Evolutionary conservation across 1,140 invertebrate genomes (phyloP).

Genomic region (Holcopasites calliopsidis): DNA sequence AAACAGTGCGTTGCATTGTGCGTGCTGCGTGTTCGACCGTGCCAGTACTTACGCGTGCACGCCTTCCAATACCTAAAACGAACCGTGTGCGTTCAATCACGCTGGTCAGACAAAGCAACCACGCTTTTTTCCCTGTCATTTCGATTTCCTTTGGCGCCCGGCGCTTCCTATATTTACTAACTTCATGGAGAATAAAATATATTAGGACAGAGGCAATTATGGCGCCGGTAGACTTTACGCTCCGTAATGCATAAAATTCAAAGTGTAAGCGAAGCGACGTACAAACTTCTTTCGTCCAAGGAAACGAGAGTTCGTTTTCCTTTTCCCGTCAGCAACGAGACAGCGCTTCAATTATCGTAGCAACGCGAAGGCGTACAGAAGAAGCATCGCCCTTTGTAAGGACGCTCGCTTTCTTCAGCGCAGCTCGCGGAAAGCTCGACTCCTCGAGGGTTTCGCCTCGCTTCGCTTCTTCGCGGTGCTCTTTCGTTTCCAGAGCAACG

Average conservation of each 20-base stretch:
- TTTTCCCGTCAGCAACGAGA: background rate
- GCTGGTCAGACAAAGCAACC: slow-evolving; percentile 42
- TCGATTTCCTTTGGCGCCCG: slow-evolving; percentile 1
- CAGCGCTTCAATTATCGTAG: slow-evolving; percentile 32
- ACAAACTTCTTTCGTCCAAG: too few species aligned
- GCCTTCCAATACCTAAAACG: slow-evolving; percentile 21
- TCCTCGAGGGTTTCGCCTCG: slow-evolving; percentile 8
- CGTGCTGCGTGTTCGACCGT: slow-evolving; percentile 9
- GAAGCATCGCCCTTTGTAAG: background rate
- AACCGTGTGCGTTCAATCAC: slow-evolving; percentile 1
- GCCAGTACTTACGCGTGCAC: slow-evolving; percentile 28
- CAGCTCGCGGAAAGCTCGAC: slow-evolving; percentile 1
- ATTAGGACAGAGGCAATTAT: too few species aligned
- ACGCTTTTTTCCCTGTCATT: slow-evolving; percentile 14
- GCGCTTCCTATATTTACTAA: background rate
- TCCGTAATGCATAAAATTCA: too few species aligned
- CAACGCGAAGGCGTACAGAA: background rate
- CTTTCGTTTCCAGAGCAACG: background rate
- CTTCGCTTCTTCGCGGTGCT: slow-evolving; percentile 10
- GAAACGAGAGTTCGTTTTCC: background rate
- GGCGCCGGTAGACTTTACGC: too few species aligned
- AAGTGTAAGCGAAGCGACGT: too few species aligned
- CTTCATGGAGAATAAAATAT: too few species aligned
- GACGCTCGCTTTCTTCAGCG: slow-evolving; percentile 1
- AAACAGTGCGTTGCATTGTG: slow-evolving; percentile 59